Percentiles rank a stretch among this genome's conserved stretches.
phyloP scores from a whole-genome alignment of 2,113 vertebrate species.

The Pseudorasbora parva region DNA sequence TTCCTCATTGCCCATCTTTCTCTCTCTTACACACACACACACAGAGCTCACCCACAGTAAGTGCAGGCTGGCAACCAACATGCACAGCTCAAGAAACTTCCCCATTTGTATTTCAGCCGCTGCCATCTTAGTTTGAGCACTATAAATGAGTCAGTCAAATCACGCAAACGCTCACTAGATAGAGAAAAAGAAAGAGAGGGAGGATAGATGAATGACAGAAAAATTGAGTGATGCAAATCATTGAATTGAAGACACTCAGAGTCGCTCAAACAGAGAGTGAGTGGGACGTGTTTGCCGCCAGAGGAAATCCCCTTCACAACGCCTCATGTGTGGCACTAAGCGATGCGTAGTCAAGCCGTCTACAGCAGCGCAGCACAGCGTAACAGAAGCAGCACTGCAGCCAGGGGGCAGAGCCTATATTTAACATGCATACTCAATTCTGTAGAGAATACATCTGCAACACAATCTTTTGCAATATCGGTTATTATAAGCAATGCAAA shows the following conservation, averaged over 20 bases:
- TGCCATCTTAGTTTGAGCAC: background rate
- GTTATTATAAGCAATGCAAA: background rate
- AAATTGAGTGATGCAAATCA: conserved; percentile 5
- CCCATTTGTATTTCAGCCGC: background rate
- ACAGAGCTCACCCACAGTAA: background rate
- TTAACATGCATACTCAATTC: background rate
- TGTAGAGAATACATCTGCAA: background rate
- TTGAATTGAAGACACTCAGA: background rate
- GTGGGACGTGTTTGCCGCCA: conserved; percentile 7
- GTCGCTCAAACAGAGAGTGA: conserved; percentile 26
- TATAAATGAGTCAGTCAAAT: background rate
- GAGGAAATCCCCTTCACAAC: conserved; percentile 29
- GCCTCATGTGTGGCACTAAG: background rate
- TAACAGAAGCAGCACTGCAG: background rate
- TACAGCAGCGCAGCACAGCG: background rate
- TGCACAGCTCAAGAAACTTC: conserved; percentile 13
- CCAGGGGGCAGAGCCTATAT: background rate
- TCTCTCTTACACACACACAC: background rate
- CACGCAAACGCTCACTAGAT: background rate
- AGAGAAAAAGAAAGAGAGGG: background rate
- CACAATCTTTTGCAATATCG: background rate
- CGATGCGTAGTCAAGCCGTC: background rate
- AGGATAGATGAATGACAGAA: background rate
- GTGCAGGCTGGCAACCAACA: background rate
- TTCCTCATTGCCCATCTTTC: conserved; percentile 14